Percentiles rank a stretch among this genome's conserved stretches.
Conservation (phyloP, 2,888 invertebrate genomes). For the Spatulosminthurus flaviceps region DNA sequence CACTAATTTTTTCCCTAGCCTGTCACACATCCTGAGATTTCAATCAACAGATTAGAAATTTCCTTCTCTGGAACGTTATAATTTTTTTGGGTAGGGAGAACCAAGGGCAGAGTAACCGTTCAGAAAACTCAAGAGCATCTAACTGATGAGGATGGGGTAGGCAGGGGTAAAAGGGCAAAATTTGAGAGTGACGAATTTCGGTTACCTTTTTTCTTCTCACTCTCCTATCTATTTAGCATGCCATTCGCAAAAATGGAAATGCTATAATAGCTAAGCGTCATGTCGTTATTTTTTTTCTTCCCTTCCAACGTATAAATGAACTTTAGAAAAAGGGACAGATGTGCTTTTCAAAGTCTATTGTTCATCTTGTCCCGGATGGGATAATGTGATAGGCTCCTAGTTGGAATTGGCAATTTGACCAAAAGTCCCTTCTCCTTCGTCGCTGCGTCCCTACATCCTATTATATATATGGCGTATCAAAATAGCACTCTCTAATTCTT, state of each 20-base stretch:
- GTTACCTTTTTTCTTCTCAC: no score
- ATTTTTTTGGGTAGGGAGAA: no score
- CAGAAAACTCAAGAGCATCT: constrained; percentile 23
- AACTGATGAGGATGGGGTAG: constrained; percentile 27
- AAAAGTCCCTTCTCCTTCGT: background rate
- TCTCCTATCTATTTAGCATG: constrained; percentile 25
- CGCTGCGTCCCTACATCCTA: constrained; percentile 8
- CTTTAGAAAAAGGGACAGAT: constrained; percentile 33
- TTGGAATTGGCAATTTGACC: background rate
- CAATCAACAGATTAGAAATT: background rate
- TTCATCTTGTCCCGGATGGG: background rate
- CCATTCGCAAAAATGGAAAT: constrained; percentile 26
- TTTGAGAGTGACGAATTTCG: constrained; percentile 28
- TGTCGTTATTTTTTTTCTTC: constrained; percentile 21
- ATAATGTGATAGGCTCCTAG: background rate
- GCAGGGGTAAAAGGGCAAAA: constrained; percentile 22
- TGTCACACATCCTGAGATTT: background rate
- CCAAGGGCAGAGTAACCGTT: constrained; percentile 30
- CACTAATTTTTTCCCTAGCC: background rate
- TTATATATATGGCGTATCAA: background rate
- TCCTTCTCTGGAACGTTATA: no score
- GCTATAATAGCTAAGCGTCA: no score
- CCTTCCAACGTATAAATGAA: constrained; percentile 15
- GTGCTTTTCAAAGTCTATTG: constrained; percentile 35
- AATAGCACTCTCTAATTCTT: no score